Base-by-base conservation (phyloP, 2,888 invertebrate genomes). In the Ditula angustiorana region DNA sequence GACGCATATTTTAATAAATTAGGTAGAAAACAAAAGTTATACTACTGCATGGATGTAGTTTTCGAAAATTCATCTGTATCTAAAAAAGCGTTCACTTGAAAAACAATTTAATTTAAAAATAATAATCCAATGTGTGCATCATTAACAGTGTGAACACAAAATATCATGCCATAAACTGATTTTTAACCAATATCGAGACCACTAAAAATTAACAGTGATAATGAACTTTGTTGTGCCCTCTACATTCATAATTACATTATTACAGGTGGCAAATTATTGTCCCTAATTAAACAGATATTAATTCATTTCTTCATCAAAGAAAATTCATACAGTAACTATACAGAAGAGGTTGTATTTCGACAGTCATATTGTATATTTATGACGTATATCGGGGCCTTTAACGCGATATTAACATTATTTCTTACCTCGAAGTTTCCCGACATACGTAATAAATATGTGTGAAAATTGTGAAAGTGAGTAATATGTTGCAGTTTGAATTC, bases 1-100 rank as follows among this genome's bases (percentile, higher is more conserved):
- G 41, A 41, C 19, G 41, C 41, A 19, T 41, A 41, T 19, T 41
- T 41, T 41, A 41, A 41, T 19, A 41, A 41, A 41, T 41, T 41
- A 41, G 41, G 41, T 41, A 41, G 41, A 19, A 19, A 41, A 41
- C 19, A 10, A 41, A 16, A 41, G 5, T 19, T 2, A 41, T 41
- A 41, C 10, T 19, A 19, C 1, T 41, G 41, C 41, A 41, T 41
- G 41, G 41, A 41, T 10, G 19, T 41, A 41, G 41, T 41, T 41
- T 37, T 19, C 10, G 8, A 19, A 19, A 16, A 19, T 41, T 19
- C 8, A 41, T 5, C 13, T 41, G 10, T 41, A 2, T 2, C 10
- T 41, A 1, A 41, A 3, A 2, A 41, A 10, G 16, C 41, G 19
- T 41, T 41, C n/a, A n/a, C n/a, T 41, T 41, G 7, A 13, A 37